Evolutionary conservation across 1,140 invertebrate species (phyloP).

Genomic region (Plutomurus gul): DNA sequence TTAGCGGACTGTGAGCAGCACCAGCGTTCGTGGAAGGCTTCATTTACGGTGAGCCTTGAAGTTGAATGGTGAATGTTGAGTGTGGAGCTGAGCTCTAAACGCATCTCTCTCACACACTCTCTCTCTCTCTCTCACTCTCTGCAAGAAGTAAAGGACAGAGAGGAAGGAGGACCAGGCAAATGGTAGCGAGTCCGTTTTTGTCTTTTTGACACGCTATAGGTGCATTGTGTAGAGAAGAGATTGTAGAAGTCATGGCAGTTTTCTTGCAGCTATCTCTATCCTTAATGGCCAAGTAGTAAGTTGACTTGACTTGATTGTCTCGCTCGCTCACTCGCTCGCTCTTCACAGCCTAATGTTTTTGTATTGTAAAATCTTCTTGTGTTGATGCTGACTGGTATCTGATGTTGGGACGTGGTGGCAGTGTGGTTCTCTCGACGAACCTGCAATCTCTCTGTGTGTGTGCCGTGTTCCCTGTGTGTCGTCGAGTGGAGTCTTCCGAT

Average conservation of each 20-base stretch:
- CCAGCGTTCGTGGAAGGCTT: background rate
- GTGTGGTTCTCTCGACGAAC: background rate
- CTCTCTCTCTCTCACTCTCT: too few relatives aligned
- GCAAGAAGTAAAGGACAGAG: too few relatives aligned
- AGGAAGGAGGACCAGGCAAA: too few relatives aligned
- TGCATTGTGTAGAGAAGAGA: background rate
- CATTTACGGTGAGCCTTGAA: too few relatives aligned
- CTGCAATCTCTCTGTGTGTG: background rate
- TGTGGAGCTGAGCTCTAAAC: too few relatives aligned
- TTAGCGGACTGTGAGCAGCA: slow-evolving; percentile 1
- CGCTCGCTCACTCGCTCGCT: background rate
- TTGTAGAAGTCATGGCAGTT: background rate
- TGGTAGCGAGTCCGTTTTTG: too few relatives aligned
- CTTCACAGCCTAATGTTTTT: background rate
- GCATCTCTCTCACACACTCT: too few relatives aligned
- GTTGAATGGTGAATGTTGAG: too few relatives aligned
- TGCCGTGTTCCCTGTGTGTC: too few relatives aligned
- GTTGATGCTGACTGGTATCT: slow-evolving; percentile 17
- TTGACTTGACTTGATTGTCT: background rate
- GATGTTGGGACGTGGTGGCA: too few relatives aligned
- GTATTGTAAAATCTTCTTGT: background rate
- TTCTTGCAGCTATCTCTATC: slow-evolving; percentile 4
- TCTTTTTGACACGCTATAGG: too few relatives aligned
- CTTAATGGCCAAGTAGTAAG: background rate
- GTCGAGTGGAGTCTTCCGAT: too few relatives aligned